Percentiles rank a stretch among this genome's conserved stretches.
Evolutionary conservation across 92 coral and sea anemone genomes (phyloP).

Genomic region (Anthopleura xanthogrammica): DNA sequence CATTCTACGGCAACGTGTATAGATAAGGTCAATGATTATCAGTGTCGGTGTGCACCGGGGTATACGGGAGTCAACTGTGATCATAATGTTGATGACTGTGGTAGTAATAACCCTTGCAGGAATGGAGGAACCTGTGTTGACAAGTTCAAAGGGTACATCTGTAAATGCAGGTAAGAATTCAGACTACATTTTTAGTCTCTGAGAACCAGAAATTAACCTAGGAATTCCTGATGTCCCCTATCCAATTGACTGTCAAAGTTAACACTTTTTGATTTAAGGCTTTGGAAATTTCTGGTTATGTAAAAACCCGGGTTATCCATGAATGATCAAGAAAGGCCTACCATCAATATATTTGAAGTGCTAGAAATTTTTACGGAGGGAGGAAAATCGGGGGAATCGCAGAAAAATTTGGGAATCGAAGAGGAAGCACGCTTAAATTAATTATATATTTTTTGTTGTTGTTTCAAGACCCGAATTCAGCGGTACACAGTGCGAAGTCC

Average conservation of each 20-base stretch:
- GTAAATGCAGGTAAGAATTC: constrained; percentile 79
- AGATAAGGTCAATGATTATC: constrained; percentile 72
- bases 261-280: no score
- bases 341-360: no score
- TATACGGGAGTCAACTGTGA: constrained; percentile 86
- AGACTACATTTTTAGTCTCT: not conserved
- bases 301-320: not conserved
- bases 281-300: no score
- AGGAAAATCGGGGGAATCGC: no score
- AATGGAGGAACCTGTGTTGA: constrained; percentile 95
- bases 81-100: constrained; percentile 82
- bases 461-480: constrained; percentile 73
- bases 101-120: constrained; percentile 80
- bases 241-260: no score
- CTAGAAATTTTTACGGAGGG: no score
- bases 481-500: constrained; percentile 72
- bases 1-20: constrained; percentile 78
- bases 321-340: no score
- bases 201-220: not conserved
- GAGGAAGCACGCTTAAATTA: not conserved
- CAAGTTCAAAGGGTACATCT: constrained; percentile 72
- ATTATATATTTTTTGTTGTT: not conserved
- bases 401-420: no score
- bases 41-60: constrained; percentile 80
- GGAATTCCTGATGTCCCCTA: not conserved